Conservation (phyloP, 2,888 invertebrate genomes). For the Parasteatoda lunata region DNA sequence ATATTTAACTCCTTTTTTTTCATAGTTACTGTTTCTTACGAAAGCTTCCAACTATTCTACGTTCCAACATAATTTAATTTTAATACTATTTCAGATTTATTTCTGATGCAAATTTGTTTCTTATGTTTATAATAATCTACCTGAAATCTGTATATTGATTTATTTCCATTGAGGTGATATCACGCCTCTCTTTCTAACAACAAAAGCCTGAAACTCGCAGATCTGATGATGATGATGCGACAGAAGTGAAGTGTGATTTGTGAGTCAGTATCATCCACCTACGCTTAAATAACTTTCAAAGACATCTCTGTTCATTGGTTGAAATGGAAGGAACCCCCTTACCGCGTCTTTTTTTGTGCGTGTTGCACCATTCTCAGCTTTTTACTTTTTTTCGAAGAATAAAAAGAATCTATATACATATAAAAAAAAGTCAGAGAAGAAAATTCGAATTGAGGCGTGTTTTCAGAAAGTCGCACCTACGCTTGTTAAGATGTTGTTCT, state of each 20-base stretch:
- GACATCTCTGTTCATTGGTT: conserved; percentile 40
- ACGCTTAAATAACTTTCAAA: conserved; percentile 44
- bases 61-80: no score
- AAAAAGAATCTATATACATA: not conserved
- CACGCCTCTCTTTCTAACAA: no score
- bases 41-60: no score
- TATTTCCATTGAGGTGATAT: no score
- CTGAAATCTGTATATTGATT: no score
- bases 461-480: conserved; percentile 42
- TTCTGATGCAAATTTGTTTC: no score
- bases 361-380: not conserved
- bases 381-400: conserved; percentile 11
- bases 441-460: conserved; percentile 25
- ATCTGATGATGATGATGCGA: conserved; percentile 41
- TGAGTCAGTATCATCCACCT: conserved; percentile 52
- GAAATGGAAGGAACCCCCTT: not conserved
- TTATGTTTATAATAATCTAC: no score
- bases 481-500: not conserved
- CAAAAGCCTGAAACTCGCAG: conserved; percentile 39
- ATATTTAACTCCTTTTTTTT: no score
- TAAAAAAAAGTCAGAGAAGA: conserved; percentile 1
- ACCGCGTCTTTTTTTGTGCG: conserved; percentile 9
- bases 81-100: no score
- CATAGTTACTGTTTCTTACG: no score
- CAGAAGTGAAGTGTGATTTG: conserved; percentile 47